Conservation (phyloP, 2,797 vertebrate genomes). For the Heliangelus exortis region DNA sequence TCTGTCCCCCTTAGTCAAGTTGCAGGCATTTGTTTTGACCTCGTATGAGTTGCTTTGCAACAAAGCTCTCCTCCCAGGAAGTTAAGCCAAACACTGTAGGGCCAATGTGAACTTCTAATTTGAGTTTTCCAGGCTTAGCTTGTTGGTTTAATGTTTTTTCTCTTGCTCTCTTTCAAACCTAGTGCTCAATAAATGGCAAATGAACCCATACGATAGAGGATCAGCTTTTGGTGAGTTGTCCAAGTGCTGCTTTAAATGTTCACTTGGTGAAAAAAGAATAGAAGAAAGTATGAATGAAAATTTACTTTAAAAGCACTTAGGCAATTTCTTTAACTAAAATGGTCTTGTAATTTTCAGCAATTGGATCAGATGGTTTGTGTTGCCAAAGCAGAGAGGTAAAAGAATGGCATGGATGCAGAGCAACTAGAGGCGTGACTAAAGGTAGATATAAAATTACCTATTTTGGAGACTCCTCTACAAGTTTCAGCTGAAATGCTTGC, state of each 20-base stretch:
- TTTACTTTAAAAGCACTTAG: background rate
- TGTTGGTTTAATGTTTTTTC: background rate
- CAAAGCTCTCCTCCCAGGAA: background rate
- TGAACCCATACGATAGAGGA: conserved; percentile 98
- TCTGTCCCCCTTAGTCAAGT: background rate
- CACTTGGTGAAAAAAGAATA: background rate
- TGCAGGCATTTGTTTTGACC: background rate
- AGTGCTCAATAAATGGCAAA: conserved; percentile 99
- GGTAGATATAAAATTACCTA: conserved; percentile 73
- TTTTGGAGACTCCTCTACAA: background rate
- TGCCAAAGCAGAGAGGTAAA: conserved; percentile 98
- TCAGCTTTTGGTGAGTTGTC: conserved; percentile 91
- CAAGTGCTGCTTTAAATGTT: background rate
- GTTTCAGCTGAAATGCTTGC: background rate
- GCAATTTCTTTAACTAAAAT: background rate
- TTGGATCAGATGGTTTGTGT: conserved; percentile 91
- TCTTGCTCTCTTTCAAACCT: conserved; percentile 9
- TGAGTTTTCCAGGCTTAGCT: background rate
- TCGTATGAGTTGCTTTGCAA: background rate
- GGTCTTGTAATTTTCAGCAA: conserved; percentile 81
- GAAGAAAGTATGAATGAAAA: background rate
- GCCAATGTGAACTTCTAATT: background rate
- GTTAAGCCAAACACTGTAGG: background rate
- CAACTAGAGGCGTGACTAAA: conserved; percentile 92
- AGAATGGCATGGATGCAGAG: conserved; percentile 97